These are phyloP conservation scores for Machimus rusticus DNA, from an alignment of 2,888 invertebrate genomes.

Conservation along the genomic window DNA sequence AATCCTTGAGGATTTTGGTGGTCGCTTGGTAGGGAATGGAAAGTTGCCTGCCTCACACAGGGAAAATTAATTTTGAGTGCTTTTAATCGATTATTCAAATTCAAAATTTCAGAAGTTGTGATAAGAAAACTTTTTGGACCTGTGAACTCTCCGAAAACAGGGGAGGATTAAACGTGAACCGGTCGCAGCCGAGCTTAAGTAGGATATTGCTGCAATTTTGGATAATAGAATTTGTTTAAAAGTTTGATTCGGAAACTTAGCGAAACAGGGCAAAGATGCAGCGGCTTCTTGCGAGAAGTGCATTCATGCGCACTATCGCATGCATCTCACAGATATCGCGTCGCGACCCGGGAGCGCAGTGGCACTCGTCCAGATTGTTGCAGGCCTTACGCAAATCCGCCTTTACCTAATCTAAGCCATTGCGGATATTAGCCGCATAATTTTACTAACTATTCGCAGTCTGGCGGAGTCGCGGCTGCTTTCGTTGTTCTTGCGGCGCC, in stretches of 20 bases:
- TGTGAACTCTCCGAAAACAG: neutral
- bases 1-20: neutral
- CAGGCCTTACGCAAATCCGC: neutral
- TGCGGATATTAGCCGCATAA: neutral
- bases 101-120: neutral
- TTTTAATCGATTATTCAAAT: constrained; percentile 20
- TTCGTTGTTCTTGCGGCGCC: neutral
- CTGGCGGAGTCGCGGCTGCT: neutral
- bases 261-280: neutral
- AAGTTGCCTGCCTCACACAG: neutral
- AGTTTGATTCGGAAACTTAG: neutral
- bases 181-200: neutral
- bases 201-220: neutral
- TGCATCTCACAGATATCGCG: neutral
- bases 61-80: neutral
- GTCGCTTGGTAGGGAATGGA: neutral
- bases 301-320: neutral
- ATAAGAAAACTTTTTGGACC: neutral
- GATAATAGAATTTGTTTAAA: neutral
- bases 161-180: neutral
- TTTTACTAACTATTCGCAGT: neutral
- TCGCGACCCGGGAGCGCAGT: neutral
- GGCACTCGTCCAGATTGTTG: neutral
- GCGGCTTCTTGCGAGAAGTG: neutral
- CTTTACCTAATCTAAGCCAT: neutral